These are phyloP conservation scores for Muschampia plurimacula DNA, from an alignment of 2,888 invertebrate species.

Conservation along the genomic window DNA sequence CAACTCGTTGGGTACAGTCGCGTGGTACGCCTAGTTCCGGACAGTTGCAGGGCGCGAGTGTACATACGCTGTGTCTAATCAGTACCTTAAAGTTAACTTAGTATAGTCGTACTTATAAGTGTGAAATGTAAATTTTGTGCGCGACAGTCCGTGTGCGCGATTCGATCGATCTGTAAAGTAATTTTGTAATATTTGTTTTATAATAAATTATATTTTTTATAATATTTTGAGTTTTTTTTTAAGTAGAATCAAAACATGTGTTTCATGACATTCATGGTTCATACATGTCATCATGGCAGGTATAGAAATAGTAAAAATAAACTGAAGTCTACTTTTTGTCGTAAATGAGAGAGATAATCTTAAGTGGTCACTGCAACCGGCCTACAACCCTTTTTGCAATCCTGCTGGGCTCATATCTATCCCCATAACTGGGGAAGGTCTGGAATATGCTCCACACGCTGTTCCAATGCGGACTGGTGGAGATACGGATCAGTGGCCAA, in stretches of 20 bases:
- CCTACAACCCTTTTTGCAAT: too few relatives aligned
- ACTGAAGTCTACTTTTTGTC: too few relatives aligned
- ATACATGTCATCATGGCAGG: too few relatives aligned
- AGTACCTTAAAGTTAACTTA: constrained; percentile 75
- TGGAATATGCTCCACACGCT: too few relatives aligned
- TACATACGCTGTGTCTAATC: constrained; percentile 76
- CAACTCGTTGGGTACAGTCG: constrained; percentile 50
- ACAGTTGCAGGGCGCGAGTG: constrained; percentile 69
- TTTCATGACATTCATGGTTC: neutral
- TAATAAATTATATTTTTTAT: constrained; percentile 83
- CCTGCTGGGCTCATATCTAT: too few relatives aligned
- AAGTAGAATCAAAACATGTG: neutral
- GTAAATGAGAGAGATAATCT: too few relatives aligned
- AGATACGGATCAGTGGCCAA: too few relatives aligned
- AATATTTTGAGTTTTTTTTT: constrained; percentile 43
- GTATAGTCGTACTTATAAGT: constrained; percentile 61
- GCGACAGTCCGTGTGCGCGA: constrained; percentile 60
- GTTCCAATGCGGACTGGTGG: too few relatives aligned
- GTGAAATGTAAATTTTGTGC: constrained; percentile 65
- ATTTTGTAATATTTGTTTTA: constrained; percentile 80
- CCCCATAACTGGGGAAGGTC: too few relatives aligned
- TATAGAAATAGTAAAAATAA: too few relatives aligned
- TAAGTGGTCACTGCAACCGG: too few relatives aligned
- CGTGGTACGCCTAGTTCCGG: constrained; percentile 59
- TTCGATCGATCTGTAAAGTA: constrained; percentile 65